Percentiles rank a stretch among this genome's conserved stretches.
These are phyloP conservation scores for Vidua chalybeata DNA, from an alignment of 2,113 vertebrate genomes.

Conservation along the genomic window DNA sequence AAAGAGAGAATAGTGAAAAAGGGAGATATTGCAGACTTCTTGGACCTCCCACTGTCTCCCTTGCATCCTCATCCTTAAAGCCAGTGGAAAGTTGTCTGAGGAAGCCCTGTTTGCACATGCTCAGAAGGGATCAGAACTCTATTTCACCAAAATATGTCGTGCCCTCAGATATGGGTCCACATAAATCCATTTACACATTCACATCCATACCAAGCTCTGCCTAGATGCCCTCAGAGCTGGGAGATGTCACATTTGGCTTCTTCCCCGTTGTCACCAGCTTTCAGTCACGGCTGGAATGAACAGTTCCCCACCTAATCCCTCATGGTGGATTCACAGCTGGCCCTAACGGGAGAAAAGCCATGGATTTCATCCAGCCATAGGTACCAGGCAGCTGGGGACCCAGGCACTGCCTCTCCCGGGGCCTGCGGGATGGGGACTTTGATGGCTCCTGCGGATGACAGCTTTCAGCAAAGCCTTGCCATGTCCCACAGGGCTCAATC, in stretches of 20 bases:
- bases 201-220: not conserved
- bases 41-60: not conserved
- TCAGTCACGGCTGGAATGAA: not conserved
- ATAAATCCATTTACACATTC: not conserved
- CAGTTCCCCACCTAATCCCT: not conserved
- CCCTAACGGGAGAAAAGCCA: rapidly evolving
- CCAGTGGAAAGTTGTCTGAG: not conserved
- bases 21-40: not conserved
- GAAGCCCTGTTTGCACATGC: not conserved
- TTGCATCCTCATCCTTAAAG: not conserved
- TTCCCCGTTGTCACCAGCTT: not conserved
- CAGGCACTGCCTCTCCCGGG: not conserved
- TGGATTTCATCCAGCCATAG: not conserved
- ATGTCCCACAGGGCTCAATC: rapidly evolving
- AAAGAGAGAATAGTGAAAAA: not conserved
- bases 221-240: not conserved
- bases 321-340: not conserved
- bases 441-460: not conserved
- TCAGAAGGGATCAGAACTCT: not conserved
- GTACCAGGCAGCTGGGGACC: not conserved
- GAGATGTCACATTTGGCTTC: not conserved
- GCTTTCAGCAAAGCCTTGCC: not conserved
- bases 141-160: not conserved
- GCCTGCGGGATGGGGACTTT: rapidly evolving
- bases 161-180: not conserved